Percentiles rank a stretch among this genome's conserved stretches.
Evolutionary conservation across 2,797 vertebrate genomes (phyloP).

Genomic region (Nannoperca obscura): DNA sequence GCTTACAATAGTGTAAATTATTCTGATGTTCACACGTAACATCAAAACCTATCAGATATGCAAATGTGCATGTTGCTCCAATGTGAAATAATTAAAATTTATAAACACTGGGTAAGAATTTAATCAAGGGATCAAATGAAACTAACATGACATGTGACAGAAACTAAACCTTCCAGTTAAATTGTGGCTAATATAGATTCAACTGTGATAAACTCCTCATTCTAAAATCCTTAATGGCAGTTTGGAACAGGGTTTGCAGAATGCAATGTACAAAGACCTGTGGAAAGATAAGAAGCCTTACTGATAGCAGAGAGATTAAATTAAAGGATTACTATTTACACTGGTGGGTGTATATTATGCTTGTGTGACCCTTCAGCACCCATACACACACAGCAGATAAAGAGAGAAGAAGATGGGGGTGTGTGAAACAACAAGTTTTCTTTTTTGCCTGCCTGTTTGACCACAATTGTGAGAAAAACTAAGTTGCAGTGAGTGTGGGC

Average conservation of each 20-base stretch:
- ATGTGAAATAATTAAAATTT: neutral
- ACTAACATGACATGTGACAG: neutral
- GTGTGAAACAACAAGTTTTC: slow-evolving; percentile 69
- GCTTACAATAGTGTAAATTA: neutral
- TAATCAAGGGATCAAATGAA: neutral
- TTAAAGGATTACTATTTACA: slow-evolving; percentile 42
- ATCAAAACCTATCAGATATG: neutral
- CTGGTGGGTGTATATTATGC: slow-evolving; percentile 12
- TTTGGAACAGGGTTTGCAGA: slow-evolving; percentile 13
- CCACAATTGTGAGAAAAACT: slow-evolving; percentile 74
- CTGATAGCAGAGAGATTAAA: slow-evolving; percentile 26
- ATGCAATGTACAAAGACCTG: slow-evolving; percentile 5
- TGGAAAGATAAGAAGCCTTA: slow-evolving; percentile 30
- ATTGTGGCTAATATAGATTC: neutral
- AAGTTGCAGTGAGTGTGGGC: slow-evolving; percentile 50
- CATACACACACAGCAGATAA: slow-evolving; percentile 38
- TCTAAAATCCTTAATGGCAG: neutral
- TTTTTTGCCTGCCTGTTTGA: slow-evolving; percentile 71
- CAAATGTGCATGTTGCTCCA: neutral
- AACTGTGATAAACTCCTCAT: neutral
- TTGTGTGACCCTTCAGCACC: slow-evolving; percentile 25
- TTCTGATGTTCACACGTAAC: neutral
- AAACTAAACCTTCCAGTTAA: neutral
- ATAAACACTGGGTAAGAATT: neutral
- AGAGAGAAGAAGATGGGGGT: slow-evolving; percentile 74